These are phyloP conservation scores for Acyrthosiphon pisum DNA, from an alignment of 1,140 invertebrate genomes.

Conservation along the genomic window DNA sequence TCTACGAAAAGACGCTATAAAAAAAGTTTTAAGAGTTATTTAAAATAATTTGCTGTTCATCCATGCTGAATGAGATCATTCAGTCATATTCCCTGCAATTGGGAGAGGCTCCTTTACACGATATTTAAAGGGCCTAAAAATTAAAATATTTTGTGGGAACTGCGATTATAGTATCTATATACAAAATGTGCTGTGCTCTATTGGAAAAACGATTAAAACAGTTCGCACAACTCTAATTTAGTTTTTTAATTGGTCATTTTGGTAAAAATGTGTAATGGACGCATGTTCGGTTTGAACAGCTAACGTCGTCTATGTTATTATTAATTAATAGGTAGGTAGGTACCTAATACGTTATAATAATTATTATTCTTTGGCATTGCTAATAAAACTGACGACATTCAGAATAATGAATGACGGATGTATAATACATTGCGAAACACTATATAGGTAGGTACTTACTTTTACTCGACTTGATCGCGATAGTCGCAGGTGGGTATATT, in stretches of 20 bases:
- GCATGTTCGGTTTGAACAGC: not conserved
- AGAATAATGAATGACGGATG: not conserved
- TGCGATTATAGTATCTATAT: not conserved
- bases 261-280: not conserved
- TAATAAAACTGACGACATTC: not conserved
- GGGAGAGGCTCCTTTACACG: not conserved
- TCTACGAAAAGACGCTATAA: not conserved
- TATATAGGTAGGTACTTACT: not conserved
- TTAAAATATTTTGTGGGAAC: not conserved
- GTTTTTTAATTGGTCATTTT: not conserved
- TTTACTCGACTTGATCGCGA: not conserved
- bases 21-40: not conserved
- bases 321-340: not conserved
- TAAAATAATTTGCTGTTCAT: not conserved
- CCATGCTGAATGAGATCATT: not conserved
- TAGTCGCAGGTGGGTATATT: not conserved
- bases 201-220: not conserved
- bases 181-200: not conserved
- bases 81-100: not conserved
- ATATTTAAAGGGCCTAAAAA: not conserved
- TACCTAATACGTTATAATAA: not conserved
- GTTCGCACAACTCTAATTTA: not conserved
- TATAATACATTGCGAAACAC: not conserved
- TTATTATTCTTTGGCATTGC: not conserved
- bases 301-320: not conserved